Base-by-base conservation (phyloP, 2,888 invertebrate species). In the Drosophila diplacantha region DNA sequence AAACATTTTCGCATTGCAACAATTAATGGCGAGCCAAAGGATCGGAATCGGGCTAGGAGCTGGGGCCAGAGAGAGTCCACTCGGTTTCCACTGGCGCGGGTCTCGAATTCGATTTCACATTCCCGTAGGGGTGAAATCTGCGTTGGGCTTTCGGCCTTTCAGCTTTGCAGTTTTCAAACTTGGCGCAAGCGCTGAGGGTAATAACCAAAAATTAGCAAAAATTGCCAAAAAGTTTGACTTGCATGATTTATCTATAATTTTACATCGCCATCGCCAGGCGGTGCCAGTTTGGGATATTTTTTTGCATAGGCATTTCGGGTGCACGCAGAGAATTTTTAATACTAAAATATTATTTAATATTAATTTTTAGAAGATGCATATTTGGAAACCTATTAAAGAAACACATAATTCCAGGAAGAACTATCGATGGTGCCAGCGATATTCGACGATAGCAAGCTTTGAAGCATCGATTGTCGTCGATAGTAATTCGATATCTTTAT, bases 181-280 rank as follows among this genome's bases (percentile, higher is more conserved):
- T 47, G 67, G 64, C 55, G 47, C 69, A 75, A 75, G 74, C 75
- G 77, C 75, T 82, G 81, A 82, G 77, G 79, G 82, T 84, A 82
- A 82, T 81, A 84, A 84, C 78, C 83, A 83, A 83, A 81, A 81
- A 81, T 81, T 84, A 81, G 78, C 75, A 84, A 74, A 81, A 84
- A 81, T 83, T 84, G 84, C 83, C 72, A 75, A 61, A 75, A 82
- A 81, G 84, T 84, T 84, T 83, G 81, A 82, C 81, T 81, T 81
- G 83, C 84, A 84, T 81, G 81, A 81, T 81, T 81, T 81, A 81
- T 81, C 81, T 83, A 83, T 81, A 81, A 81, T 81, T 81, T 81
- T 81, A 68, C 72, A 84, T 84, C 84, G 76, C 71, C 51, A 66
- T 60, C 22, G 62, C 61, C 61, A 67, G 81, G 73, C 79, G 64